Percentiles rank a stretch among this genome's conserved stretches.
These are phyloP conservation scores for Amyelois transitella DNA, from an alignment of 1,140 invertebrate species.

Conservation along the genomic window DNA sequence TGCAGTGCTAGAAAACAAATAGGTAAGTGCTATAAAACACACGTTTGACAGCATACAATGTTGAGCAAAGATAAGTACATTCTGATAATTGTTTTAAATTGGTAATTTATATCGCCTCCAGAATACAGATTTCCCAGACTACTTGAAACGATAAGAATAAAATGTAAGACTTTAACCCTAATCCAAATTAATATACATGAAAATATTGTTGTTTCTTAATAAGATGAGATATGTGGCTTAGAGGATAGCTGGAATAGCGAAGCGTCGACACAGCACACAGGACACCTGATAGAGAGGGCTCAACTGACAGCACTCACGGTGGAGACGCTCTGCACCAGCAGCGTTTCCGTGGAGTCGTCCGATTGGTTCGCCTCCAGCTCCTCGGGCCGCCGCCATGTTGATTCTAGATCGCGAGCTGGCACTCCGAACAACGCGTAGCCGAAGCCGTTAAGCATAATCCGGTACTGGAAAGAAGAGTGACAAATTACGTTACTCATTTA, in stretches of 20 bases:
- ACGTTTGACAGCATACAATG: neutral
- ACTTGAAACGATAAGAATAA: no score
- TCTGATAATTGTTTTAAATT: no score
- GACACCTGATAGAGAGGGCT: constrained; percentile 23
- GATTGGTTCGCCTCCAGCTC: constrained; percentile 74
- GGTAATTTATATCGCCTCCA: no score
- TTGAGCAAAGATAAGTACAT: no score
- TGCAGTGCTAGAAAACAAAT: neutral
- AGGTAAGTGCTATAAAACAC: neutral
- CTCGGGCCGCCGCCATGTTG: constrained; percentile 80
- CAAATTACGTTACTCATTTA: no score
- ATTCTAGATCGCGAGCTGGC: constrained; percentile 81
- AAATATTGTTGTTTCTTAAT: neutral
- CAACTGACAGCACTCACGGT: constrained; percentile 73
- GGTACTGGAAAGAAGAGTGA: constrained; percentile 78
- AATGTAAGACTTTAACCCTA: no score
- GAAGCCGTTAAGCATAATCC: constrained; percentile 85
- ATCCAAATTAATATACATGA: no score
- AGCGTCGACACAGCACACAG: constrained; percentile 21
- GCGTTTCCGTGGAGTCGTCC: constrained; percentile 61
- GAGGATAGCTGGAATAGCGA: neutral
- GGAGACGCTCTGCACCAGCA: constrained; percentile 63
- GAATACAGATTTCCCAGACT: no score
- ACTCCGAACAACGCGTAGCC: constrained; percentile 85
- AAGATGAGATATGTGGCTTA: neutral